Conservation (phyloP, 2,113 vertebrate species). For the Dinomys branickii region DNA sequence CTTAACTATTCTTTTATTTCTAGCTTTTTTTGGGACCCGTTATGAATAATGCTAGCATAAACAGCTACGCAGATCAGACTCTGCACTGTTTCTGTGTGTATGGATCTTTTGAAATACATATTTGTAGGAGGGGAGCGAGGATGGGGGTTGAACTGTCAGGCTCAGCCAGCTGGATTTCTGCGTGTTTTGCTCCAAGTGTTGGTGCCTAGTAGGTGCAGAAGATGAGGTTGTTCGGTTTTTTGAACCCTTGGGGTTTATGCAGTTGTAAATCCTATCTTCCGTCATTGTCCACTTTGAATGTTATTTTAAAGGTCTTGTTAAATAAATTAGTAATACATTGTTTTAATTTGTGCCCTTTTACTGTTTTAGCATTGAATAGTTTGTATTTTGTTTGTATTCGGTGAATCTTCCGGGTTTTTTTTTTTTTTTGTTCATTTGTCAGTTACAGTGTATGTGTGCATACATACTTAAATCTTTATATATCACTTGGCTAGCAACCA, state of each 20-base stretch:
- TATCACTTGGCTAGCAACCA: background rate
- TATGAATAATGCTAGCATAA: background rate
- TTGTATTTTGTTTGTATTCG: conserved; percentile 26
- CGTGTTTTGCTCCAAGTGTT: background rate
- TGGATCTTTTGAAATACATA: background rate
- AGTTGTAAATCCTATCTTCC: background rate
- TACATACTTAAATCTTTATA: background rate
- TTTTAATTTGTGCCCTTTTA: background rate
- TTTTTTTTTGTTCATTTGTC: background rate
- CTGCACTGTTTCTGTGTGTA: background rate
- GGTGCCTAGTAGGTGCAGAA: background rate
- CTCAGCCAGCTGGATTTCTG: background rate
- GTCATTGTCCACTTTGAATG: background rate
- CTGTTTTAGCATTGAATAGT: conserved; percentile 40
- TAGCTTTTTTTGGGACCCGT: background rate
- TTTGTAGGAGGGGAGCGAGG: conserved; percentile 2
- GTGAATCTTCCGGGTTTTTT: conserved; percentile 31
- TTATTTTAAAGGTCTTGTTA: conserved; percentile 39
- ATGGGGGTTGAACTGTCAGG: conserved; percentile 14
- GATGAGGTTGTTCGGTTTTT: background rate
- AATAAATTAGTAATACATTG: background rate
- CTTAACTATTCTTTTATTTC: conserved; percentile 28
- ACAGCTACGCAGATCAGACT: background rate
- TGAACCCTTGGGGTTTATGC: background rate
- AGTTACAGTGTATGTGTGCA: background rate